A percentile compares a stretch with the other conserved stretches of the same genome.
These are phyloP conservation scores for Kryptopterus vitreolus DNA, from an alignment of 2,797 vertebrate species.

Conservation along the genomic window DNA sequence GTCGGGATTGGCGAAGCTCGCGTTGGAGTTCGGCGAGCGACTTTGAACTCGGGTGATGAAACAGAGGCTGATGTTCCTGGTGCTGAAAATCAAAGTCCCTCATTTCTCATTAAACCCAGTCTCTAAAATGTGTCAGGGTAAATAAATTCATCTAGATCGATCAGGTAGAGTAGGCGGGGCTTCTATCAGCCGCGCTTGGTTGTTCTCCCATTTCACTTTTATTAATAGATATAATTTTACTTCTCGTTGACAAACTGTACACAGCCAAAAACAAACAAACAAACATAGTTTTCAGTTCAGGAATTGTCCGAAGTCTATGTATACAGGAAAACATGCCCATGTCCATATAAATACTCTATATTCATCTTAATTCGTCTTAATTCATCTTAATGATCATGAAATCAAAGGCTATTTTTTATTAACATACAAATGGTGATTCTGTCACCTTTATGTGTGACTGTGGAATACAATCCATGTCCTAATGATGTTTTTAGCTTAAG, in stretches of 20 bases:
- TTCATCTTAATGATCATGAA: background rate
- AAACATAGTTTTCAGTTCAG: background rate
- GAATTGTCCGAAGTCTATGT: background rate
- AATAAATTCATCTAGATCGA: background rate
- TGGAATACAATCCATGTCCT: conserved; percentile 35
- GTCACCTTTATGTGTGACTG: conserved; percentile 35
- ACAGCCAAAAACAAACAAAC: too few relatives aligned
- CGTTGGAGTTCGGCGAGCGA: background rate
- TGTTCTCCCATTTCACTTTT: background rate
- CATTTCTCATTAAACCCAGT: background rate
- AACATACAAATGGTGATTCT: conserved; percentile 7
- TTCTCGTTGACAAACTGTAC: background rate
- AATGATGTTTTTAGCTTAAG: conserved; percentile 34
- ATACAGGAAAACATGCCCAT: background rate
- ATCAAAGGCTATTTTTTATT: background rate
- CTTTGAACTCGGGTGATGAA: conserved; percentile 2
- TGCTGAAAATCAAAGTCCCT: background rate
- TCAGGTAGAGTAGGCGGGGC: background rate
- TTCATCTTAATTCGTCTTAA: conserved; percentile 9
- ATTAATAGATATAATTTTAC: too few relatives aligned
- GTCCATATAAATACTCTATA: background rate
- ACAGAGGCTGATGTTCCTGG: background rate
- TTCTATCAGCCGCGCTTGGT: background rate
- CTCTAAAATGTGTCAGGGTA: background rate
- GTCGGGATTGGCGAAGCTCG: background rate